Conservation (phyloP, 2,888 invertebrate species). For the Dasysyrphus tricinctus region DNA sequence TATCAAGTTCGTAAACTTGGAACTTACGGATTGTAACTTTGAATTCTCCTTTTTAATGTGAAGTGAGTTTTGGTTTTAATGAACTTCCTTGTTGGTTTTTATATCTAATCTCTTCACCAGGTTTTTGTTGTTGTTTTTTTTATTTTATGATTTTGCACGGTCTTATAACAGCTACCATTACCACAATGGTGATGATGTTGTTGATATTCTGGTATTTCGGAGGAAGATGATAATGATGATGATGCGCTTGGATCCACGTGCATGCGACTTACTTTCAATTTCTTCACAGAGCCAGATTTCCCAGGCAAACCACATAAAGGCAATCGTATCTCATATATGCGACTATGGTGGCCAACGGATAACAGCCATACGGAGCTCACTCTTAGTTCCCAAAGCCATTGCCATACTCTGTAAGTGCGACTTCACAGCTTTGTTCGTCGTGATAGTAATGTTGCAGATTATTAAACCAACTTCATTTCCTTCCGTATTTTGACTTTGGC, state of each 20-base stretch:
- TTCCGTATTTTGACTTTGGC: conserved; percentile 67
- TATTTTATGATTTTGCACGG: conserved; percentile 16
- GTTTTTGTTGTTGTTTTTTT: no score
- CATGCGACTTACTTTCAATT: conserved; percentile 69
- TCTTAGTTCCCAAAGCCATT: neutral
- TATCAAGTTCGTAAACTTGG: conserved; percentile 60
- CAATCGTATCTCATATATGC: neutral
- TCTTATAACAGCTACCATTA: conserved; percentile 27
- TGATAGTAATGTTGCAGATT: conserved; percentile 50
- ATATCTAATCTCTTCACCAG: conserved; percentile 18
- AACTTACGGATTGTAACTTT: conserved; percentile 14
- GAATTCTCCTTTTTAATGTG: conserved; percentile 26
- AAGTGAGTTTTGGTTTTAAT: conserved; percentile 26
- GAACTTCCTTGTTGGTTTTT: conserved; percentile 57
- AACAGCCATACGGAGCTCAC: neutral
- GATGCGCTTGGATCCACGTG: conserved; percentile 36
- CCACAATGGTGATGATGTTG: neutral
- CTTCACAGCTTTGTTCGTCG: conserved; percentile 45
- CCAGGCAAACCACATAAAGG: neutral
- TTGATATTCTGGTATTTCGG: conserved; percentile 14
- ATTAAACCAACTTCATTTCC: conserved; percentile 56
- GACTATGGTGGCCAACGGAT: conserved; percentile 4
- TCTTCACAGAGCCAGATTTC: neutral
- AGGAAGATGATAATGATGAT: conserved; percentile 41
- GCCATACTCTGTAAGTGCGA: conserved; percentile 19